Conservation (phyloP, 2,888 invertebrate species). For the Himalopsyche tibetana region DNA sequence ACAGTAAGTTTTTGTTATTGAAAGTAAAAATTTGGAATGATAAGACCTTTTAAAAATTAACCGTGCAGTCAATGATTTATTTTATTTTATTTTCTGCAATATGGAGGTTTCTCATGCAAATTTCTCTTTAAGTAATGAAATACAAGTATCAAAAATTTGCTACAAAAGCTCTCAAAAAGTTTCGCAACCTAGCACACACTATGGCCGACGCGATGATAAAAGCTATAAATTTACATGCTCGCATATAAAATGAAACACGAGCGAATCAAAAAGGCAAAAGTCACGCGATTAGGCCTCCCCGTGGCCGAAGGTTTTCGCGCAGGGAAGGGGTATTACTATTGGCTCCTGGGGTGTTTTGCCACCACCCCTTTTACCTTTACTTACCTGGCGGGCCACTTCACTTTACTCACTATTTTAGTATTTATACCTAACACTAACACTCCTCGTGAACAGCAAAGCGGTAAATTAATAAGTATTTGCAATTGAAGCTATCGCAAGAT, state of each 20-base stretch:
- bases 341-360: constrained; percentile 31
- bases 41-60: too few species aligned
- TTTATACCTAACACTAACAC: neutral
- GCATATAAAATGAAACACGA: constrained; percentile 62
- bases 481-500: too few species aligned
- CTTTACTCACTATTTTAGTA: constrained; percentile 3
- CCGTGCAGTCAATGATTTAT: too few species aligned
- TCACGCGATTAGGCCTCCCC: constrained; percentile 55
- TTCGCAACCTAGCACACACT: constrained; percentile 7
- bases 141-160: constrained; percentile 1
- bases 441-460: too few species aligned
- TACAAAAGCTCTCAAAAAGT: constrained; percentile 10
- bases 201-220: constrained; percentile 52
- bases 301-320: constrained; percentile 35
- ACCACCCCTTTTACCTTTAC: constrained; percentile 13
- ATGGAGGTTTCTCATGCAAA: too few species aligned
- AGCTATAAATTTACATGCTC: constrained; percentile 61
- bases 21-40: too few species aligned
- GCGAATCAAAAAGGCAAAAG: constrained; percentile 57
- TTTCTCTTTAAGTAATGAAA: neutral
- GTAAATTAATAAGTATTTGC: too few species aligned
- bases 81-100: too few species aligned
- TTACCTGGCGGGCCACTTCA: constrained; percentile 38
- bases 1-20: too few species aligned
- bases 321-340: constrained; percentile 39